Evolutionary conservation across 2,888 invertebrate species (phyloP).

Genomic region (Leptinotarsa haldemani): DNA sequence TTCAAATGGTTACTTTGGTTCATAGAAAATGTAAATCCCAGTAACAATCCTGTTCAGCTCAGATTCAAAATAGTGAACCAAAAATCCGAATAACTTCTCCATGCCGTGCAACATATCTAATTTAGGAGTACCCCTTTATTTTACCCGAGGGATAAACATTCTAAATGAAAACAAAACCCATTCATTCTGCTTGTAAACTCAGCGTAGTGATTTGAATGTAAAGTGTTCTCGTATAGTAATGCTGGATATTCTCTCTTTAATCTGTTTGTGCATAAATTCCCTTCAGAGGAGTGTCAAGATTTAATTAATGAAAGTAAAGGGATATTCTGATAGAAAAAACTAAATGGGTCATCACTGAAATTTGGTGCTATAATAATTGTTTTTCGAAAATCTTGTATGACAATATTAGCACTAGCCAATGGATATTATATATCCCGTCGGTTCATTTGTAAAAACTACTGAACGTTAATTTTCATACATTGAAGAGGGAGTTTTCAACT

Average conservation of each 20-base stretch:
- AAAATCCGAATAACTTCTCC: constrained; percentile 27
- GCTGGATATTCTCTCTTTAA: constrained; percentile 41
- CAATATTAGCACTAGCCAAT: too few relatives aligned
- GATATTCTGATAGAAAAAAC: background rate
- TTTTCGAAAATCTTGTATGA: too few relatives aligned
- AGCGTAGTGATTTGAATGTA: constrained; percentile 54
- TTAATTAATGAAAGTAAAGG: constrained; percentile 40
- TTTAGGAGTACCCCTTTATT: constrained; percentile 57
- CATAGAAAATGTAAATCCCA: constrained; percentile 1
- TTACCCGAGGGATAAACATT: constrained; percentile 54
- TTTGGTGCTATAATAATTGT: too few relatives aligned
- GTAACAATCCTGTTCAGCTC: background rate
- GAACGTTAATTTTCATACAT: too few relatives aligned
- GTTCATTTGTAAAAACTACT: too few relatives aligned
- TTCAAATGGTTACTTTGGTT: background rate
- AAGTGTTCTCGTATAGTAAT: constrained; percentile 44
- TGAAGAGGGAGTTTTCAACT: too few relatives aligned
- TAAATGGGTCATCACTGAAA: too few relatives aligned
- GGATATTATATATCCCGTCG: too few relatives aligned
- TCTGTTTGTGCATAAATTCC: constrained; percentile 48
- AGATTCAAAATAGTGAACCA: constrained; percentile 17
- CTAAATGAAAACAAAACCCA: constrained; percentile 59
- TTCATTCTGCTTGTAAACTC: constrained; percentile 53
- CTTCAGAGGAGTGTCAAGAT: constrained; percentile 33
- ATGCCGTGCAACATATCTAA: constrained; percentile 45